A percentile compares a stretch with the other conserved stretches of the same genome.
These are phyloP conservation scores for Megalops atlanticus DNA, from an alignment of 2,113 vertebrate genomes.

Conservation along the genomic window DNA sequence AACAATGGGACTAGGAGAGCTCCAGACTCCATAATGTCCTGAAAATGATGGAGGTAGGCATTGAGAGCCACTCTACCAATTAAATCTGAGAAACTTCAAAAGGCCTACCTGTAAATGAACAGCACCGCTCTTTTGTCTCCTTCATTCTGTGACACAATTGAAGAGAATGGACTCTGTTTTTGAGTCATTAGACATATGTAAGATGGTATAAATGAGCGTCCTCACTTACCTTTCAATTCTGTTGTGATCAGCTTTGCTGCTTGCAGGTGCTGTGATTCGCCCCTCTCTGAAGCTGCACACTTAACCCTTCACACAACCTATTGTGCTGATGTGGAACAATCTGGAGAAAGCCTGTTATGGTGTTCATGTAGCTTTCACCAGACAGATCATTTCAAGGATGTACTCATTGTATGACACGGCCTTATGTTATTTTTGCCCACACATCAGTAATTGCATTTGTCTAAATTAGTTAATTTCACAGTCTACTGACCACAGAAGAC, in stretches of 20 bases:
- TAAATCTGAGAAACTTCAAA: conserved; percentile 56
- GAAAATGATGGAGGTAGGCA: conserved; percentile 63
- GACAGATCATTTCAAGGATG: neutral
- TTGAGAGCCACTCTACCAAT: conserved; percentile 65
- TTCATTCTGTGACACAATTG: conserved; percentile 58
- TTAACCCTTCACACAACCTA: conserved; percentile 34
- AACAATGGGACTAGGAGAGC: conserved; percentile 68
- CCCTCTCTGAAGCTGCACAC: conserved; percentile 26
- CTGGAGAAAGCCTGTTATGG: neutral
- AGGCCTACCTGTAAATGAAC: conserved; percentile 58
- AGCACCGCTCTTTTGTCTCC: conserved; percentile 58
- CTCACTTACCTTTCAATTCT: conserved; percentile 45
- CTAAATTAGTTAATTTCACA: conserved; percentile 30
- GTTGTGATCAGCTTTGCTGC: conserved; percentile 48
- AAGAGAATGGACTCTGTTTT: conserved; percentile 60
- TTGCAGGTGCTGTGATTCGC: conserved; percentile 33
- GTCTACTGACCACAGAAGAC: conserved; percentile 15
- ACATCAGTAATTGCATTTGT: conserved; percentile 28
- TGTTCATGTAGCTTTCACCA: neutral
- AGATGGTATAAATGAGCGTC: conserved; percentile 48
- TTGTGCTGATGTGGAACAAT: neutral
- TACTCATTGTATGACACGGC: neutral
- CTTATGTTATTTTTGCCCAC: conserved; percentile 4
- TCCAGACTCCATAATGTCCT: conserved; percentile 70
- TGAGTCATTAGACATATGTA: conserved; percentile 50